Conservation (phyloP, 2,113 vertebrate species). For the Athene cunicularia region DNA sequence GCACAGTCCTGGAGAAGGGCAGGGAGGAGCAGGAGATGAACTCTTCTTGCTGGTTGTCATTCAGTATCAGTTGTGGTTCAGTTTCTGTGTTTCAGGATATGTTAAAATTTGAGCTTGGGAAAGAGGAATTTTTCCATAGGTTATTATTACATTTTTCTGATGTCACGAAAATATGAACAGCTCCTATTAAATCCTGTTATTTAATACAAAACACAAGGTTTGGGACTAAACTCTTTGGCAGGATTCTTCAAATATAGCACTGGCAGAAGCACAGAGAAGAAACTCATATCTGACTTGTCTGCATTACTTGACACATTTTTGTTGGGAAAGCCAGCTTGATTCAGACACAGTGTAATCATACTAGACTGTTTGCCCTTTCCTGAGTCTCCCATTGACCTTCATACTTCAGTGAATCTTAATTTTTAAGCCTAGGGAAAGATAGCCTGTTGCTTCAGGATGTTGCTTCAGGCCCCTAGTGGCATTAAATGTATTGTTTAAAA, state of each 20-base stretch:
- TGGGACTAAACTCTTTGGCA: not conserved
- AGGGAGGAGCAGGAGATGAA: not conserved
- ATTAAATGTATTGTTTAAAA: conserved; percentile 31
- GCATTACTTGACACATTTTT: conserved; percentile 49
- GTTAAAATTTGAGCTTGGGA: not conserved
- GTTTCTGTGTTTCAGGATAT: not conserved
- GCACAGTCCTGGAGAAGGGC: not conserved
- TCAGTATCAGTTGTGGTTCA: not conserved
- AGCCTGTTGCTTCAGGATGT: conserved; percentile 3
- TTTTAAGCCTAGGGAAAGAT: not conserved
- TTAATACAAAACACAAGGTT: conserved; percentile 37
- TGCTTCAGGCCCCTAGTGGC: not conserved
- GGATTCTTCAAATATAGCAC: conserved; percentile 69
- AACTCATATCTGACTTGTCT: conserved; percentile 53
- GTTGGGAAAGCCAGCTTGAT: conserved; percentile 12
- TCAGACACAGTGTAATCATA: conserved; percentile 68
- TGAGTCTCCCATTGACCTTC: conserved; percentile 56
- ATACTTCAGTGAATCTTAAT: conserved; percentile 25
- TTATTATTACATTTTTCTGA: not conserved
- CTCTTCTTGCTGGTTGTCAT: not conserved
- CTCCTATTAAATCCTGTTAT: conserved; percentile 28
- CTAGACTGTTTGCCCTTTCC: conserved; percentile 26
- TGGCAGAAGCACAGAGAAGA: conserved; percentile 50
- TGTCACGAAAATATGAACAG: conserved; percentile 15
- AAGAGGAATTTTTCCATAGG: conserved; percentile 1